Percentiles rank a stretch among this genome's conserved stretches.
Evolutionary conservation across 2,797 vertebrate species (phyloP).

Genomic region (Gymnodraco acuticeps): DNA sequence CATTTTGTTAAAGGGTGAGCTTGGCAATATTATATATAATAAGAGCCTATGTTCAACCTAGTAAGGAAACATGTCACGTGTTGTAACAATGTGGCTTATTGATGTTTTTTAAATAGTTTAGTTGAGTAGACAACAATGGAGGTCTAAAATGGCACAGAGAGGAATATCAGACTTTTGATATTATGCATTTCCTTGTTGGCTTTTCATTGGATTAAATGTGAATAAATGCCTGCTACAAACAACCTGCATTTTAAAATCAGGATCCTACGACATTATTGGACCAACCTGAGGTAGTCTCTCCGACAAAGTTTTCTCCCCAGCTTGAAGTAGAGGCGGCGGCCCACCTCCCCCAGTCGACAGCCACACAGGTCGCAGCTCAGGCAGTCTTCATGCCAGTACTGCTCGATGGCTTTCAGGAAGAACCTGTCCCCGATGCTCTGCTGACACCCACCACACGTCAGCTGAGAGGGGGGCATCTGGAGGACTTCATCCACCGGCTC

Average conservation of each 20-base stretch:
- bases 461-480: slow-evolving; percentile 96
- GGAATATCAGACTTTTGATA: not conserved
- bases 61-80: not conserved
- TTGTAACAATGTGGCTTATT: not conserved
- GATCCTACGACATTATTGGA: slow-evolving; percentile 1
- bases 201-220: not conserved
- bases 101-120: not conserved
- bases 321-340: slow-evolving; percentile 96
- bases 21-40: not conserved
- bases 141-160: not conserved
- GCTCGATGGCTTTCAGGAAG: slow-evolving; percentile 98
- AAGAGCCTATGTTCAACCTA: not conserved
- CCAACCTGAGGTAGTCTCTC: slow-evolving; percentile 97
- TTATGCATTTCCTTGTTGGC: not conserved
- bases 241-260: not conserved
- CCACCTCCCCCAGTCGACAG: slow-evolving; percentile 96
- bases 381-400: slow-evolving; percentile 99
- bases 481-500: slow-evolving; percentile 98
- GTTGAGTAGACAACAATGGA: not conserved
- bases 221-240: not conserved
- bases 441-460: slow-evolving; percentile 98
- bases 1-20: too few species aligned
- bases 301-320: slow-evolving; percentile 96
- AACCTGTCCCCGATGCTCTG: slow-evolving; percentile 99
- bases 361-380: slow-evolving; percentile 98